Conservation (phyloP, 2,113 vertebrate genomes). For the Clupea harengus region DNA sequence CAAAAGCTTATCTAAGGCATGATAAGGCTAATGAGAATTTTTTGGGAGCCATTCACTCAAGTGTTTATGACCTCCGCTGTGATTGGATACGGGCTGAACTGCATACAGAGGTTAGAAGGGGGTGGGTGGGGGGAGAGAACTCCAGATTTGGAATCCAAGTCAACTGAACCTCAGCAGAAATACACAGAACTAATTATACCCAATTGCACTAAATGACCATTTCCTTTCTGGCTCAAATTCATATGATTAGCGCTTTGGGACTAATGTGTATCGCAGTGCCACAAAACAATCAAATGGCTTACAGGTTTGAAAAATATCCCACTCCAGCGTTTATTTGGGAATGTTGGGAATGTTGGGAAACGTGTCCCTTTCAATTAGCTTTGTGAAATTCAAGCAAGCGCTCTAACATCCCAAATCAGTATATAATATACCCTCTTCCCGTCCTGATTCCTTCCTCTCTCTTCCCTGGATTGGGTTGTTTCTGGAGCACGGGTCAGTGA, state of each 20-base stretch:
- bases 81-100: neutral
- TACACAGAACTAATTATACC: neutral
- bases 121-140: neutral
- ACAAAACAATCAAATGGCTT: neutral
- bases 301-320: neutral
- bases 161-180: slow-evolving; percentile 13
- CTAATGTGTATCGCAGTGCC: neutral
- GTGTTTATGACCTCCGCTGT: neutral
- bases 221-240: slow-evolving; percentile 1
- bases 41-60: neutral
- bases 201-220: slow-evolving; percentile 1
- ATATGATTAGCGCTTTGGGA: neutral
- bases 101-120: neutral
- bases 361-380: neutral
- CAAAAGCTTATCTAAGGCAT: neutral
- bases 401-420: neutral
- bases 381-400: neutral
- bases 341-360: neutral
- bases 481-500: neutral
- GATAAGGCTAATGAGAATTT: slow-evolving; percentile 12
- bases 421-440: neutral
- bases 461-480: neutral
- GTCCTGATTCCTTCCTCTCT: neutral
- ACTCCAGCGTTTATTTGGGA: neutral
- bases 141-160: neutral